Conservation (phyloP, 1,140 invertebrate species). For the Bicyclus anynana region DNA sequence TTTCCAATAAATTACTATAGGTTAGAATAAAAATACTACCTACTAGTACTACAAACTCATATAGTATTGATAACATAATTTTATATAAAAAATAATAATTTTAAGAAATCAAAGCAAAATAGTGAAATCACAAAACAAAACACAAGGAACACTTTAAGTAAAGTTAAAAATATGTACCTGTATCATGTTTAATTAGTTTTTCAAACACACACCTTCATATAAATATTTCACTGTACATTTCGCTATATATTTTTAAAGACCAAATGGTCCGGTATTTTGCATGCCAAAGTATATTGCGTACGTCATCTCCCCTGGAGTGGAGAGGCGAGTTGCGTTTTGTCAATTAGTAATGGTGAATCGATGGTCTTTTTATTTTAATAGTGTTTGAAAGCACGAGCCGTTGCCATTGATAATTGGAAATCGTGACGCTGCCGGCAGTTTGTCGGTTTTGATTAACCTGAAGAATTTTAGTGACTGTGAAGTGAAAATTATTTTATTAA, state of each 20-base stretch:
- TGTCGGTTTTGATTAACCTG: background rate
- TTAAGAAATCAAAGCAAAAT: no score
- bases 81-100: no score
- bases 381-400: conserved; percentile 23
- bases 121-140: no score
- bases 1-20: no score
- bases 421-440: conserved; percentile 5
- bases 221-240: no score
- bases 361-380: background rate
- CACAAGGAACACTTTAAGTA: no score
- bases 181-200: no score
- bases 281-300: background rate
- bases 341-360: background rate
- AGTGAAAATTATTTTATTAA: background rate
- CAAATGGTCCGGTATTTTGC: background rate
- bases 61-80: no score
- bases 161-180: no score
- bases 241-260: background rate
- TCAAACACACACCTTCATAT: no score
- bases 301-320: background rate
- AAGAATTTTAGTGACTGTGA: background rate
- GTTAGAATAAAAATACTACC: no score
- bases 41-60: no score
- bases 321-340: background rate
- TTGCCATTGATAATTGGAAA: conserved; percentile 21